Conservation (phyloP, 2,888 invertebrate genomes). For the Mechanitis messenoides region DNA sequence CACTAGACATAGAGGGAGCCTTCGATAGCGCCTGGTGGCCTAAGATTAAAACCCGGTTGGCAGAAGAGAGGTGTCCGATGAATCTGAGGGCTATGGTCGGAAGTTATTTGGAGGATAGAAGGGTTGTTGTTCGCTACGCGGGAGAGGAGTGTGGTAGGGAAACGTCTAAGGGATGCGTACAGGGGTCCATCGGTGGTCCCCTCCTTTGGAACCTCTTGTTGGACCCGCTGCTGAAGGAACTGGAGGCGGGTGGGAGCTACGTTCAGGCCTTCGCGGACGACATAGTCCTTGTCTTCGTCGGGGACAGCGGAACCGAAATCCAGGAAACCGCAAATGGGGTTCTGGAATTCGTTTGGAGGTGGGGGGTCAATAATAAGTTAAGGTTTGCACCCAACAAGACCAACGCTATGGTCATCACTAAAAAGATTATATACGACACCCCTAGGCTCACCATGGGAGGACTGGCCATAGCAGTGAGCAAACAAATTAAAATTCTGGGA, state of each 20-base stretch:
- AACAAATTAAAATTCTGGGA: constrained; percentile 6
- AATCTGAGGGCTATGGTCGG: neutral
- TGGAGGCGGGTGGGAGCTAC: too few species aligned
- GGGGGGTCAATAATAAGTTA: constrained; percentile 1
- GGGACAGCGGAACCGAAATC: too few species aligned
- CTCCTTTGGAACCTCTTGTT: neutral
- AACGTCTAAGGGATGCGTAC: neutral
- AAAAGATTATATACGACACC: neutral
- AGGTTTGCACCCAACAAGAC: constrained; percentile 8
- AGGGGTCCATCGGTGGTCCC: neutral
- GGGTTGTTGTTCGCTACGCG: too few species aligned
- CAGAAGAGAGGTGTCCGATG: neutral
- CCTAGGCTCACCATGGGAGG: constrained; percentile 3
- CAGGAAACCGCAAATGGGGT: too few species aligned
- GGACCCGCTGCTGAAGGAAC: neutral
- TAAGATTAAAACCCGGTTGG: neutral
- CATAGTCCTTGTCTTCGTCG: too few species aligned
- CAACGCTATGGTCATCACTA: neutral
- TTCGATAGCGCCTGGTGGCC: constrained; percentile 11
- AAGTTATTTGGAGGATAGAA: too few species aligned
- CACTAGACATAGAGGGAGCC: constrained; percentile 1
- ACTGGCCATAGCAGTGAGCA: neutral
- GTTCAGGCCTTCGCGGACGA: too few species aligned
- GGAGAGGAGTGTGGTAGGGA: too few species aligned
- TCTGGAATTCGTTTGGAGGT: too few species aligned